Evolutionary conservation across 1,140 invertebrate species (phyloP).

Genomic region (Eulimnadia texana): DNA sequence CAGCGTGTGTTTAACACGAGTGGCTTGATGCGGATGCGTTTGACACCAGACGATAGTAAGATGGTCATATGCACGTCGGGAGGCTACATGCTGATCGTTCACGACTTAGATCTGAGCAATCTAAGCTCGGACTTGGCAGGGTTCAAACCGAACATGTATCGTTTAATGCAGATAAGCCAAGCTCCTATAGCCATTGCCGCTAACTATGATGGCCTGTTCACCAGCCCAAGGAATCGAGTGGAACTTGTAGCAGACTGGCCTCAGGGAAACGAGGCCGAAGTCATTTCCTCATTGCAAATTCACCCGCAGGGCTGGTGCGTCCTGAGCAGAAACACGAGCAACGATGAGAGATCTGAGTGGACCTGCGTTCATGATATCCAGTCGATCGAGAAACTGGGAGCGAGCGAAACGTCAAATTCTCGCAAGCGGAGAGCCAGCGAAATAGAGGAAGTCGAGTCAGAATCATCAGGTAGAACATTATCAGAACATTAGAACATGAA

Average conservation of each 20-base stretch:
- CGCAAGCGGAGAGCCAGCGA: neutral
- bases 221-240: constrained; percentile 59
- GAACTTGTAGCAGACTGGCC: constrained; percentile 85
- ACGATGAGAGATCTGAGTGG: constrained; percentile 75
- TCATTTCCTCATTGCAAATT: constrained; percentile 75
- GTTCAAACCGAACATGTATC: constrained; percentile 78
- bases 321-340: constrained; percentile 69
- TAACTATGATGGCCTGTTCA: constrained; percentile 65
- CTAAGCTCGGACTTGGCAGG: constrained; percentile 63
- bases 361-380: constrained; percentile 88
- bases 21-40: constrained; percentile 72
- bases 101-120: constrained; percentile 66
- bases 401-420: neutral
- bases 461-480: neutral
- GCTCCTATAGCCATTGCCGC: constrained; percentile 61
- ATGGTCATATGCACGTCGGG: constrained; percentile 79
- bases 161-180: constrained; percentile 70
- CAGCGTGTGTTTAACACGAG: constrained; percentile 60
- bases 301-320: constrained; percentile 85
- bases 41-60: constrained; percentile 69
- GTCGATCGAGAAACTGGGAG: constrained; percentile 26
- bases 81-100: constrained; percentile 77
- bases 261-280: constrained; percentile 64
- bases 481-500: too few relatives aligned
- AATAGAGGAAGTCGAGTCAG: neutral